These are phyloP conservation scores for Oreonectes daqikongensis DNA, from an alignment of 2,797 vertebrate genomes.

Conservation along the genomic window DNA sequence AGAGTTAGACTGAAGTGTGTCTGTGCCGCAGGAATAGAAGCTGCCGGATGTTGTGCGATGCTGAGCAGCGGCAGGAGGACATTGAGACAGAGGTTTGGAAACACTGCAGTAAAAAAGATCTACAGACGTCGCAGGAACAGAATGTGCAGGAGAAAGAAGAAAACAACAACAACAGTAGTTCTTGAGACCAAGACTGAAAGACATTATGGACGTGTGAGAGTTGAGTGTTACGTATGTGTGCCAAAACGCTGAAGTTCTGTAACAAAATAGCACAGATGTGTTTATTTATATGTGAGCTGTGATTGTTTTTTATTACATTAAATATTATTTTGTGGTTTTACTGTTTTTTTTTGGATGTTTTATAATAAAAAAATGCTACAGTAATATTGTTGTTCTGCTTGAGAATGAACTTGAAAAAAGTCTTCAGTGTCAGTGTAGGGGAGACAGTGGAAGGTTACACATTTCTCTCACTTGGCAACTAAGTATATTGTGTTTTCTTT, in stretches of 20 bases:
- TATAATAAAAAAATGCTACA: too few relatives aligned
- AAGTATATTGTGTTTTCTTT: too few relatives aligned
- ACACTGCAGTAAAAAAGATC: slow-evolving; percentile 38
- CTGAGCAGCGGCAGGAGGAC: slow-evolving; percentile 60
- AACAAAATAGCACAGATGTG: background rate
- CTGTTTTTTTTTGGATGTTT: too few relatives aligned
- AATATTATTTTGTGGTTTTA: background rate
- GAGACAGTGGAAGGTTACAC: too few relatives aligned
- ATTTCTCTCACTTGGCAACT: too few relatives aligned
- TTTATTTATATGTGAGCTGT: slow-evolving; percentile 27
- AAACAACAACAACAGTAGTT: background rate
- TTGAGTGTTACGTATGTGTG: background rate
- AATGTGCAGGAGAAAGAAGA: background rate
- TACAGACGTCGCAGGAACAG: slow-evolving; percentile 45
- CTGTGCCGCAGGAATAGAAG: slow-evolving; percentile 56
- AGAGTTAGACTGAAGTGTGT: too few relatives aligned
- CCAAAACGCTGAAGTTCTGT: background rate
- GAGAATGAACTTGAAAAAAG: too few relatives aligned
- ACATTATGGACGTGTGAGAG: background rate
- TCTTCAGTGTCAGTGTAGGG: too few relatives aligned
- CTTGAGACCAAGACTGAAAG: slow-evolving; percentile 3
- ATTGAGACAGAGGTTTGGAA: slow-evolving; percentile 65
- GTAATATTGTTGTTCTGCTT: too few relatives aligned
- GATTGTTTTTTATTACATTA: background rate
- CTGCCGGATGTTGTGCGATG: slow-evolving; percentile 40